Conservation (phyloP, 1,140 invertebrate genomes). For the Camponotus vicinus region DNA sequence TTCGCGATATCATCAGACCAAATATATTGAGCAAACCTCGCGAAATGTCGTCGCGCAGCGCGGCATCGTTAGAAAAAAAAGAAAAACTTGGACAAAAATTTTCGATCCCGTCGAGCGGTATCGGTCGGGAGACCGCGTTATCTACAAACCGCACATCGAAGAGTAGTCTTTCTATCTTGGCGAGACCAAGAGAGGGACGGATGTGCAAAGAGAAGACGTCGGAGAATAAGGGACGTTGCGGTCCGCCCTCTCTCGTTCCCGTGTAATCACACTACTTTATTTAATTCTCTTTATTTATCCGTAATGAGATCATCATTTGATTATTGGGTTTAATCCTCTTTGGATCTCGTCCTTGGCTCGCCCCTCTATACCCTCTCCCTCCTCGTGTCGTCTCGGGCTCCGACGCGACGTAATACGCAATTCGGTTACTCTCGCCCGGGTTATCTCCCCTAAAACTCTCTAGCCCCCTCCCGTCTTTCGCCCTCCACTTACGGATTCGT, state of each 20-base stretch:
- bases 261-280: slow-evolving; percentile 82
- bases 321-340: slow-evolving; percentile 86
- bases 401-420: slow-evolving; percentile 56
- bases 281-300: slow-evolving; percentile 85
- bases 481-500: neutral
- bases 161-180: slow-evolving; percentile 20
- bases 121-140: slow-evolving; percentile 63
- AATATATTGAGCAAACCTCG: neutral
- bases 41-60: slow-evolving; percentile 40
- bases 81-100: slow-evolving; percentile 63
- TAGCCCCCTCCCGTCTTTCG: slow-evolving; percentile 16
- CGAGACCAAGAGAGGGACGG: slow-evolving; percentile 19
- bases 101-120: slow-evolving; percentile 21
- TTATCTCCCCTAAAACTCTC: slow-evolving; percentile 11
- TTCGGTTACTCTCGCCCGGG: slow-evolving; percentile 26
- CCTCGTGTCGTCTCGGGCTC: slow-evolving; percentile 65
- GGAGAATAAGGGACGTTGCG: slow-evolving; percentile 1
- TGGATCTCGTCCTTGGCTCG: slow-evolving; percentile 85
- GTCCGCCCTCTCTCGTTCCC: slow-evolving; percentile 67
- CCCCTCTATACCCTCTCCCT: slow-evolving; percentile 64
- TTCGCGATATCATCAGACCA: slow-evolving; percentile 5
- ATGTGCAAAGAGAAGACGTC: slow-evolving; percentile 24
- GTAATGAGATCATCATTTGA: slow-evolving; percentile 86
- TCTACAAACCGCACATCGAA: slow-evolving; percentile 67
- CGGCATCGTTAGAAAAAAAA: slow-evolving; percentile 29